These are phyloP conservation scores for Acleris cristana DNA, from an alignment of 2,888 invertebrate species.

Conservation along the genomic window DNA sequence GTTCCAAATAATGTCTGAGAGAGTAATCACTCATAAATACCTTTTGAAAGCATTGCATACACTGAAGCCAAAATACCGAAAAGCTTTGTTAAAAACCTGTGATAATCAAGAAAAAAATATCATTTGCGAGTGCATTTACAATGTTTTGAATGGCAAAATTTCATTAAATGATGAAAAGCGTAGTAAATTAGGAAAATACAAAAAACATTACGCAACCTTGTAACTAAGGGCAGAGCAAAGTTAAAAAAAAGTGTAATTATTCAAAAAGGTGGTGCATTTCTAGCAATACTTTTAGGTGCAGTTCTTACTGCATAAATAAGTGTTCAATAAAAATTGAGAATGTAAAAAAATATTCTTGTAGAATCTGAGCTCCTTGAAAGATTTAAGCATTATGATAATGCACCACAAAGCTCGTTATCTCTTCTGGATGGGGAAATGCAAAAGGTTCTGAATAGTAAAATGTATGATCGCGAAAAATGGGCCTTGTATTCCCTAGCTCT, in stretches of 20 bases:
- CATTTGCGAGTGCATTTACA: conserved; percentile 8
- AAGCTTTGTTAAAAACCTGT: conserved; percentile 41
- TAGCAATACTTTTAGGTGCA: no score
- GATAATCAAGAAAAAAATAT: conserved; percentile 31
- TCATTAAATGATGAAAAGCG: conserved; percentile 12
- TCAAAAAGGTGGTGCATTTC: no score
- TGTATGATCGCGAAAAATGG: conserved; percentile 44
- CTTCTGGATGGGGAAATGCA: conserved; percentile 41
- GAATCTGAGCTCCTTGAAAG: conserved; percentile 41
- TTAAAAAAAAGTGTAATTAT: conserved; percentile 4
- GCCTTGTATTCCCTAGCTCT: conserved; percentile 44
- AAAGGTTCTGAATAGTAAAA: conserved; percentile 40
- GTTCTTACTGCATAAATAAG: no score
- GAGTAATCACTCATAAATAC: conserved; percentile 40
- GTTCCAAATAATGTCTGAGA: conserved; percentile 40
- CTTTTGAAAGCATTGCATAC: conserved; percentile 40
- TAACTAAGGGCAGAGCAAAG: background rate
- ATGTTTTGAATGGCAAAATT: conserved; percentile 22
- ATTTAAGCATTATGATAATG: conserved; percentile 34
- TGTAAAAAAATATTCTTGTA: conserved; percentile 16
- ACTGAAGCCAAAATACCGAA: conserved; percentile 42
- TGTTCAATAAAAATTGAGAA: no score
- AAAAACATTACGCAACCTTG: background rate
- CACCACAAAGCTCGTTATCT: conserved; percentile 32
- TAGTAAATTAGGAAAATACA: conserved; percentile 18